These are phyloP conservation scores for Cremastinae sp. DNA, from an alignment of 2,888 invertebrate species.

Conservation along the genomic window DNA sequence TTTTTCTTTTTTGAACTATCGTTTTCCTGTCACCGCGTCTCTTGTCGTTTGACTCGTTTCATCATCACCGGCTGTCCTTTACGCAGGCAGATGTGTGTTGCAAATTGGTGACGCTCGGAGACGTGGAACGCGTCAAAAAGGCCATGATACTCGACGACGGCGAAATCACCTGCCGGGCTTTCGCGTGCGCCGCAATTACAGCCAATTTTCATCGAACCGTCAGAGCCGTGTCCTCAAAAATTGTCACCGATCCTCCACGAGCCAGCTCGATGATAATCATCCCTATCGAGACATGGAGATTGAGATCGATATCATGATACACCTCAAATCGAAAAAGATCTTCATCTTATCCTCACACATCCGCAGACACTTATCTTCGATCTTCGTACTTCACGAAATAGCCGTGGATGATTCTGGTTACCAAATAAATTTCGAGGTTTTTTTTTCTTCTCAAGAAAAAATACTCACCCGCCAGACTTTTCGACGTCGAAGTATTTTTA, in stretches of 20 bases:
- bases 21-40: conserved; percentile 26
- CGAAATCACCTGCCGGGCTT: conserved; percentile 70
- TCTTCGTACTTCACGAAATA: too few species aligned
- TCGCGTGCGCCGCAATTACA: conserved; percentile 72
- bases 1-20: conserved; percentile 1
- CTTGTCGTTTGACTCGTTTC: conserved; percentile 71
- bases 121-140: conserved; percentile 30
- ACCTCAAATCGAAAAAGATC: too few species aligned
- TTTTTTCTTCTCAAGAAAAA: too few species aligned
- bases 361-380: too few species aligned
- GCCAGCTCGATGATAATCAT: not conserved
- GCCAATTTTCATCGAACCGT: conserved; percentile 72
- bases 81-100: conserved; percentile 74
- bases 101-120: conserved; percentile 71
- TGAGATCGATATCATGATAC: not conserved
- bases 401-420: not conserved
- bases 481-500: too few species aligned
- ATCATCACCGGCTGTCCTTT: conserved; percentile 77
- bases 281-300: conserved; percentile 46
- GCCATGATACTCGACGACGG: conserved; percentile 33
- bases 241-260: conserved; percentile 1
- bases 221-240: conserved; percentile 12
- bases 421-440: too few species aligned
- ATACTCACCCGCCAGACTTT: too few species aligned
- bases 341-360: too few species aligned